Evolutionary conservation across 2,888 invertebrate genomes (phyloP).

Genomic region (Lasioglossum morio): DNA sequence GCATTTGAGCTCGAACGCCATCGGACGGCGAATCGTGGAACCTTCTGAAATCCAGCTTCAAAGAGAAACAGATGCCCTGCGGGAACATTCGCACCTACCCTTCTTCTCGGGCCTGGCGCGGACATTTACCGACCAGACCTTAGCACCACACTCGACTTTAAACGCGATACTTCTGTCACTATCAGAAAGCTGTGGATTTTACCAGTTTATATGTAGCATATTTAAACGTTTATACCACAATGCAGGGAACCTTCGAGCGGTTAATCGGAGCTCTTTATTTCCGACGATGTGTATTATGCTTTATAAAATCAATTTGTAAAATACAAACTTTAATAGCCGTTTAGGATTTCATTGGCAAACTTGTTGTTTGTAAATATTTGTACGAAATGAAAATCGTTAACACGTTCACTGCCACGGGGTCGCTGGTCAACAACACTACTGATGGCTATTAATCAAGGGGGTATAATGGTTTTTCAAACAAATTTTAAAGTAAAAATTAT

Average conservation of each 20-base stretch:
- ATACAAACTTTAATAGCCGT: too few relatives aligned
- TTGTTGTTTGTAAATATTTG: too few relatives aligned
- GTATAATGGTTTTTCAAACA: too few relatives aligned
- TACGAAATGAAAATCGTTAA: too few relatives aligned
- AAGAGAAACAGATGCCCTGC: conserved; percentile 61
- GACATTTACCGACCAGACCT: conserved; percentile 66
- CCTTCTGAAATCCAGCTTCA: conserved; percentile 43
- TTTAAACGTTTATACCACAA: neutral
- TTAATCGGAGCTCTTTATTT: neutral
- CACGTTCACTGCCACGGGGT: too few relatives aligned
- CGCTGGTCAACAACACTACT: too few relatives aligned
- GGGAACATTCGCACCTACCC: conserved; percentile 56
- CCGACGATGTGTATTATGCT: neutral
- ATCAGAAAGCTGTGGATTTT: neutral
- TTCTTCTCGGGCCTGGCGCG: conserved; percentile 15
- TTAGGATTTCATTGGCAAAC: too few relatives aligned
- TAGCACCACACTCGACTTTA: conserved; percentile 22
- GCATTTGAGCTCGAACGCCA: conserved; percentile 58
- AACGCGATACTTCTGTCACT: neutral
- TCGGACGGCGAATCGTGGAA: conserved; percentile 60
- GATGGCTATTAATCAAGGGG: too few relatives aligned
- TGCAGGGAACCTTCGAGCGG: neutral
- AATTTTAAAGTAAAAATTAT: too few relatives aligned
- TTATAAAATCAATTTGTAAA: too few relatives aligned
- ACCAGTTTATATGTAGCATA: neutral